Evolutionary conservation across 2,113 vertebrate genomes (phyloP).

Genomic region (Clarias magur): DNA sequence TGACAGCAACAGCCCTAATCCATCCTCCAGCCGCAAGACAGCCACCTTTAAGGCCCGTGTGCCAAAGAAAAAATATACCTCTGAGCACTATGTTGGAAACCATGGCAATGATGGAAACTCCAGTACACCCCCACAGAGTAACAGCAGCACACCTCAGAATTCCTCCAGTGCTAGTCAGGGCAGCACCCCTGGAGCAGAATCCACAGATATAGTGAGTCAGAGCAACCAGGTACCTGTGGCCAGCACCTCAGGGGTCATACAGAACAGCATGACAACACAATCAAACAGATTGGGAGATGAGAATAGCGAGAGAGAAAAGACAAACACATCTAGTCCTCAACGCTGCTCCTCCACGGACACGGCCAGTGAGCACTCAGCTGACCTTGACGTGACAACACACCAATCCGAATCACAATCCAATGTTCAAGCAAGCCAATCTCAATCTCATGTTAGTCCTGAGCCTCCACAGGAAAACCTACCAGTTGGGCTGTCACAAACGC

Average conservation of each 20-base stretch:
- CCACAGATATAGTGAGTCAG: constrained; percentile 28
- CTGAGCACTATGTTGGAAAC: constrained; percentile 75
- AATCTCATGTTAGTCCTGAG: constrained; percentile 27
- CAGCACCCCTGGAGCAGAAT: constrained; percentile 36
- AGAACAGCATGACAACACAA: constrained; percentile 56
- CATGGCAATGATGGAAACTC: constrained; percentile 65
- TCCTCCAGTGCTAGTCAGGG: constrained; percentile 36
- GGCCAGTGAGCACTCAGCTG: constrained; percentile 86
- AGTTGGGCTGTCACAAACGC: constrained; percentile 67
- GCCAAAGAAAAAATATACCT: constrained; percentile 88
- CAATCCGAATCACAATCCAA: constrained; percentile 25
- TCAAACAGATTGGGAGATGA: constrained; percentile 52
- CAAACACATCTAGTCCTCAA: constrained; percentile 63
- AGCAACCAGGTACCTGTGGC: constrained; percentile 42
- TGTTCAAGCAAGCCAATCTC: constrained; percentile 34
- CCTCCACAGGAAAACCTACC: constrained; percentile 55
- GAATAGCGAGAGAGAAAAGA: constrained; percentile 56
- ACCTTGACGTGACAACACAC: constrained; percentile 71
- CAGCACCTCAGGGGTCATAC: constrained; percentile 60
- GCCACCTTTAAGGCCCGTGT: constrained; percentile 88
- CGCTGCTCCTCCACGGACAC: constrained; percentile 91
- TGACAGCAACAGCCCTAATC: constrained; percentile 77
- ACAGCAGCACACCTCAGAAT: constrained; percentile 53
- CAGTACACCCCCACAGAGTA: constrained; percentile 48
- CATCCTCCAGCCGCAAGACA: constrained; percentile 81